Evolutionary conservation across 2,797 vertebrate species (phyloP), one percentile per base, ranked within the genome.

Genomic region (Sphenodon punctatus): DNA sequence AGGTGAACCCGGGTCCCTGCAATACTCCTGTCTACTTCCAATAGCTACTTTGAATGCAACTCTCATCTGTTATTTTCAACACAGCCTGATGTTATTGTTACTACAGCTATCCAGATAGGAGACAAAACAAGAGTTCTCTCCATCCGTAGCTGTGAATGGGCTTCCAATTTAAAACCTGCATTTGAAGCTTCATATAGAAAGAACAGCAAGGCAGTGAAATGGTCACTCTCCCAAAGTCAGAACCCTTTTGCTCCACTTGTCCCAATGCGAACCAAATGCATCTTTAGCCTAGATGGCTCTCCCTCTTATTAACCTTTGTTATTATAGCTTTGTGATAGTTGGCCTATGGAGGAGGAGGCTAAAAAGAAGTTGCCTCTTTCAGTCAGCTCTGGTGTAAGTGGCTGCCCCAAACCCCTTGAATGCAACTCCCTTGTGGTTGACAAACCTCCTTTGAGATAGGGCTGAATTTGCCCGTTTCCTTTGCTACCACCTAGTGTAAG

Each of bases 1-100:
- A n/a, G n/a, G n/a, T n/a, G n/a, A n/a, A n/a, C n/a, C n/a, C n/a
- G n/a, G n/a, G n/a, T n/a, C n/a, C n/a, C n/a, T n/a, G n/a, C n/a
- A n/a, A n/a, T 84, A 60, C 88, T 78, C 56, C 89, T 84, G 84
- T 51, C 51, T 56, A 93, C 88, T 89, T 89, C 51, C 88, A 88
- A 74, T 45, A 82, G 85, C 53, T 27, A 71, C 60, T 87, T 87
- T 1, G 6, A 71, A 93, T 90, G 87, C 88, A 93, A 80, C 67
- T 27, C 60, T 68, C 73, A 56, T 60, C 42, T 41, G 80, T 80
- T 75, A 71, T 82, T 87, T 78, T 75, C 39, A 42, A 42, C 80
- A 9, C 51, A 68, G 6, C 87, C 66, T 60, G 78, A 30, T 6
- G 38, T 89, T 91, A 85, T 3, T 4, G 78, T 73, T 55, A 49